Evolutionary conservation across 1,140 invertebrate species (phyloP), one percentile per base, ranked within the genome.

Genomic region (Drosophila biarmipes): DNA sequence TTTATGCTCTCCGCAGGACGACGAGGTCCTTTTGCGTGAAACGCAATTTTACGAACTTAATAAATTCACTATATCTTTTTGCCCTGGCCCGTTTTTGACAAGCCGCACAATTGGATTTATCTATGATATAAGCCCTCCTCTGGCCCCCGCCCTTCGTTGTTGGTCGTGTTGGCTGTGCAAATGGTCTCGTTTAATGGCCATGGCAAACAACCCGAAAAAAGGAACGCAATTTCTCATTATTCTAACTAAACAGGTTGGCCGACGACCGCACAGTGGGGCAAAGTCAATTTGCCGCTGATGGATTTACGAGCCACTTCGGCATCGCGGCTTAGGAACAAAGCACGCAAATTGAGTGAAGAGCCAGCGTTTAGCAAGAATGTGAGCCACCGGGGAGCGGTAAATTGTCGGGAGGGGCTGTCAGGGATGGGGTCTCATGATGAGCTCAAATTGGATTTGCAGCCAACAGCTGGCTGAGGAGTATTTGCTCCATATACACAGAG

Each of bases 61-160:
- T 87, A 87, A 82, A 87, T 87, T 89, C 82, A 71, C 84, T 89
- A 89, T 87, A 87, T 87, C 82, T 87, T 87, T 61, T 21, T 4
- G 48, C 6, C 53, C 17, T 11, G 35, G 37, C 61, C 63, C 61
- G 51, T 87, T 86, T 86, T 86, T 89, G 82, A 87, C 82, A 89
- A 76, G 75, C 74, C 67, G 43, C 78, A 79, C 79, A 87, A 89
- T 87, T 87, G 82, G 82, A 76, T 87, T 82, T 87, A 79, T 82
- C 82, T 82, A 52, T 64, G 78, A 86, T 79, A 78, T 78, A 52
- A 61, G 71, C 53, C 15, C 27, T 37, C 15, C 40, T 10, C 14
- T 11, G 2, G n/a, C n/a, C 6, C 35, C 38, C 6, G 21, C 54
- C 56, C 12, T 49, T 74, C 40, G 12, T 37, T 37, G 35, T 37